A percentile compares a stretch with the other conserved stretches of the same genome.
phyloP scores from a whole-genome alignment of 2,888 invertebrate genomes.

The Omphaloscelis lunosa region DNA sequence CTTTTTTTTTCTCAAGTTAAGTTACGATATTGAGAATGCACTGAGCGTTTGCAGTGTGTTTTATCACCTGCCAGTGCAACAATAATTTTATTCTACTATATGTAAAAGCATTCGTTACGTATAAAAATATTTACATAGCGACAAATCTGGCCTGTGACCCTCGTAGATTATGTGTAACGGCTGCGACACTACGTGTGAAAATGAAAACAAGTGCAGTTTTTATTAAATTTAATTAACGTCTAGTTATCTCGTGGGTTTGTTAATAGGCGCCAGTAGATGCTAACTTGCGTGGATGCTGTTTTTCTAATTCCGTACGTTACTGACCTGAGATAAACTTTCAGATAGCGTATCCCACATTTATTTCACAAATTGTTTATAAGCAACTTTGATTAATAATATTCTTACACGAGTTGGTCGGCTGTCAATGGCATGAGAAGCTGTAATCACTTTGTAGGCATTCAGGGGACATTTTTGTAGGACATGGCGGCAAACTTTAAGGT shows the following conservation, averaged over 20 bases:
- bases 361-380: conserved; percentile 77
- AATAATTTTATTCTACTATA: conserved; percentile 3
- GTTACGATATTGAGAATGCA: background rate
- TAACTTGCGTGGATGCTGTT: conserved; percentile 74
- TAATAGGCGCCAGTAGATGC: conserved; percentile 81
- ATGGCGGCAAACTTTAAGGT: conserved; percentile 32
- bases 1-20: background rate
- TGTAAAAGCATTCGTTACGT: conserved; percentile 23
- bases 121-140: conserved; percentile 20
- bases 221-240: conserved; percentile 70
- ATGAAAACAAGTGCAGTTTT: conserved; percentile 64
- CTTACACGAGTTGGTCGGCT: conserved; percentile 76
- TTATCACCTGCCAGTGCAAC: conserved; percentile 30
- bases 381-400: conserved; percentile 65
- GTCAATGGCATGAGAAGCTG: conserved; percentile 63
- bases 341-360: conserved; percentile 78
- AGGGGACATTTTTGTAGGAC: conserved; percentile 10
- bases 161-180: conserved; percentile 21
- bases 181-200: conserved; percentile 38
- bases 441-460: conserved; percentile 29
- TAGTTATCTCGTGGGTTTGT: conserved; percentile 71
- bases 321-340: conserved; percentile 86
- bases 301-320: conserved; percentile 82
- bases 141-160: conserved; percentile 42
- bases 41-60: conserved; percentile 1